Evolutionary conservation across 2,888 invertebrate genomes (phyloP).

Genomic region (Lepidocyrtoides sp.): DNA sequence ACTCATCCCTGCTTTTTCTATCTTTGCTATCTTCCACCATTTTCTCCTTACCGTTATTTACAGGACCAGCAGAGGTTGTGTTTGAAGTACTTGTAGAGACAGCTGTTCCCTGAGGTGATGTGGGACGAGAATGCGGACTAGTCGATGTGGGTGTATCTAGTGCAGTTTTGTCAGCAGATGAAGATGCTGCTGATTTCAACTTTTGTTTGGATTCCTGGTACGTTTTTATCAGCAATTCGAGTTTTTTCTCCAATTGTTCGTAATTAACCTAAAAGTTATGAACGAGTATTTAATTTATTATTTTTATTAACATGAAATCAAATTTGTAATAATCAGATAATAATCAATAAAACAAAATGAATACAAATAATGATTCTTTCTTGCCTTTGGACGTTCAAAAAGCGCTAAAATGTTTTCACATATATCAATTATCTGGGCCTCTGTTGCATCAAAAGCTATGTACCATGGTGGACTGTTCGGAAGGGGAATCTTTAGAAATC

Average conservation of each 20-base stretch:
- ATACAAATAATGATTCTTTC: no score
- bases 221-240: conserved; percentile 91
- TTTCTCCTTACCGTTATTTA: conserved; percentile 66
- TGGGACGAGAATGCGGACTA: conserved; percentile 81
- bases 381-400: conserved; percentile 94
- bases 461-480: conserved; percentile 97
- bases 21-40: conserved; percentile 58
- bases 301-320: neutral
- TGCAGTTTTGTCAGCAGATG: conserved; percentile 71
- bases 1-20: conserved; percentile 59
- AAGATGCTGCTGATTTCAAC: conserved; percentile 87
- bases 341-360: no score
- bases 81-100: conserved; percentile 66
- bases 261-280: conserved; percentile 88
- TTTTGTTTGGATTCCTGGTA: conserved; percentile 90
- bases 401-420: conserved; percentile 93
- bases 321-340: no score
- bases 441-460: conserved; percentile 93
- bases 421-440: conserved; percentile 94
- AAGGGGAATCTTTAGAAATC: conserved; percentile 94
- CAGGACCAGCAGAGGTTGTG: conserved; percentile 47
- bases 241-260: conserved; percentile 91
- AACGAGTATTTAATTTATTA: neutral
- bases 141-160: conserved; percentile 70
- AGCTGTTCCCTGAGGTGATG: conserved; percentile 69